These are phyloP conservation scores for Pogonocherus hispidulus DNA, from an alignment of 2,888 invertebrate species.

Conservation along the genomic window DNA sequence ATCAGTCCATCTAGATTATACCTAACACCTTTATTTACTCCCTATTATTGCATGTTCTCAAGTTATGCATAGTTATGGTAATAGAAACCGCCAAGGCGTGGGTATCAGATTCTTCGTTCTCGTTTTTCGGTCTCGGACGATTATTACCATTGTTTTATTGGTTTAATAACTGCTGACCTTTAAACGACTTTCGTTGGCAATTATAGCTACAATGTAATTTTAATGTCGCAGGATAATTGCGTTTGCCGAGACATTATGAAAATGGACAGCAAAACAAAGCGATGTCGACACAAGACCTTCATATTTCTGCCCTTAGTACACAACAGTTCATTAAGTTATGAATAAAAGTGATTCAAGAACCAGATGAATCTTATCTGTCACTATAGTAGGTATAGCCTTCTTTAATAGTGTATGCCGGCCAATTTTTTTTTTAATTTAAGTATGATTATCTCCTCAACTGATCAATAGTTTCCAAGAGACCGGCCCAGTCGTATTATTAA, in stretches of 20 bases:
- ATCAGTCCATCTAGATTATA: too few relatives aligned
- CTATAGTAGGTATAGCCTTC: too few relatives aligned
- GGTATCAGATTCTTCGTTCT: background rate
- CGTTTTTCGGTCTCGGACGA: background rate
- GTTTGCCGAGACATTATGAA: background rate
- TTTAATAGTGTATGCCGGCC: too few relatives aligned
- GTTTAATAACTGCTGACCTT: background rate
- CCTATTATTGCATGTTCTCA: too few relatives aligned
- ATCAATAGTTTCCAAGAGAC: too few relatives aligned
- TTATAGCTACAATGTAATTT: background rate
- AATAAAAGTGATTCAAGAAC: too few relatives aligned
- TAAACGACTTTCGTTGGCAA: background rate
- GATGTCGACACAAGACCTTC: background rate
- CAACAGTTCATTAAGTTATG: too few relatives aligned
- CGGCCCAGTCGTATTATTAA: too few relatives aligned
- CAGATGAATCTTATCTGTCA: too few relatives aligned
- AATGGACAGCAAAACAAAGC: background rate
- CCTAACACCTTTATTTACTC: too few relatives aligned
- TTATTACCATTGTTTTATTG: background rate
- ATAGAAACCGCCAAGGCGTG: background rate
- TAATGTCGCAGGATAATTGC: background rate
- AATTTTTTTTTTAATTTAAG: too few relatives aligned
- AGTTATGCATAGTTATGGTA: slow-evolving; percentile 4
- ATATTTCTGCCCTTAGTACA: background rate
- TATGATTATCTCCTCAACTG: too few relatives aligned